Conservation (phyloP, 2,797 vertebrate genomes). For the Macrochelys suwanniensis region DNA sequence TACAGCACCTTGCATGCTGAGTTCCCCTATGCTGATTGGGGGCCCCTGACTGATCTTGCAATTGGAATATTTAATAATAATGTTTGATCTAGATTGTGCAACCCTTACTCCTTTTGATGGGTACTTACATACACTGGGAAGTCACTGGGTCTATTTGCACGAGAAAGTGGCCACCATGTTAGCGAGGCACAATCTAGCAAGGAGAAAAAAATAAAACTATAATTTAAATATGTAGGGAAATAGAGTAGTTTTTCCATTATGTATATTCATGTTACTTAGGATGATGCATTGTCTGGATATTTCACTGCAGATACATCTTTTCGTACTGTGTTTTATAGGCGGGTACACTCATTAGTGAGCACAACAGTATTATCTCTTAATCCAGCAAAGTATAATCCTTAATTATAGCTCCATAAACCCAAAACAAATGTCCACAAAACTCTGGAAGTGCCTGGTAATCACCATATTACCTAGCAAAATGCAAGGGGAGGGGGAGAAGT, state of each 20-base stretch:
- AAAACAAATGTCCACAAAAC: not conserved
- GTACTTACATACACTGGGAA: accelerated
- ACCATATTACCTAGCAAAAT: not conserved
- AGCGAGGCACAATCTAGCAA: not conserved
- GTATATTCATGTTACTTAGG: not conserved
- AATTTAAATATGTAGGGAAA: not conserved
- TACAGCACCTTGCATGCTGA: not conserved
- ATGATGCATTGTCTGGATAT: not conserved
- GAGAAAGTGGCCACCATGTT: not conserved
- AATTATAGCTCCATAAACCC: slow-evolving; percentile 31
- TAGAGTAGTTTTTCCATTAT: not conserved
- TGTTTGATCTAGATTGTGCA: accelerated
- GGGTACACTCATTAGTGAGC: slow-evolving; percentile 7
- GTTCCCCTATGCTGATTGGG: not conserved
- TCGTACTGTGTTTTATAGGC: not conserved
- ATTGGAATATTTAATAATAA: not conserved
- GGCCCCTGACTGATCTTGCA: not conserved
- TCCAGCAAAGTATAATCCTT: not conserved
- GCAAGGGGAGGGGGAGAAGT: not conserved
- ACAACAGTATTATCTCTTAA: not conserved
- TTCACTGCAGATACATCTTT: not conserved
- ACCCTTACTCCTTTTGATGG: accelerated
- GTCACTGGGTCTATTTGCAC: not conserved
- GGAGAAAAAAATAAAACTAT: accelerated
- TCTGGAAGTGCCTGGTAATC: slow-evolving; percentile 37